Evolutionary conservation across 2,888 invertebrate species (phyloP), one percentile per base, ranked within the genome.

Genomic region (Anodontia alba): DNA sequence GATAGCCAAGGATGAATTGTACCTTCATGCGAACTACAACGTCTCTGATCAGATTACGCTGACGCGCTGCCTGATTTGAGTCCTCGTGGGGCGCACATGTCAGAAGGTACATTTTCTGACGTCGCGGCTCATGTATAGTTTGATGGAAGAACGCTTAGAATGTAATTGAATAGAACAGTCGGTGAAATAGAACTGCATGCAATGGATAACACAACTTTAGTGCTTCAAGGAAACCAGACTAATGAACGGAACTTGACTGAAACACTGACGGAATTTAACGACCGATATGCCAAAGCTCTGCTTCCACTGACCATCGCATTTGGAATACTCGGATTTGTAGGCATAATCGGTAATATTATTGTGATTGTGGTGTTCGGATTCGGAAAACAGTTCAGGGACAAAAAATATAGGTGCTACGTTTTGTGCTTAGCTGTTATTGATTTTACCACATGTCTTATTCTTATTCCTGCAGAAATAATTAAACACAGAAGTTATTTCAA

Each of bases 391-490:
- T 80, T 83, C 51, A 82, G 80, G 31, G 85, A 85, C 43, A 76
- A 77, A 49, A 85, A 85, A 54, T 81, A 80, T 43, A 75, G 85
- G 12, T 74, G 69, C 36, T 85, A 83, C 43, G 83, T 83, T 2
- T 43, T 85, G 1, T 77, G 73, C 1, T 67, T 85, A 12, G 85
- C 80, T 5, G 66, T 80, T 0, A 80, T 85, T 36, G 85, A 85
- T 67, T 74, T 85, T 33, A 62, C 69, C 3, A 82, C 85, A 10
- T 85, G 85, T 46, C 38, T 82, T 0, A 85, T 78, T 0, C 43
- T 85, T 5, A 85, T 85, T 26, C 82, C 82, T n/a, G 80, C 80
- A 0, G 85, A 85, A 51, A 85, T 85, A 70, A 67, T 82, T 36
- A 85, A 85, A 29, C 85, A 85, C 51, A 54, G 73, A 17, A 80